A percentile compares a stretch with the other conserved stretches of the same genome.
phyloP scores from a whole-genome alignment of 1,140 invertebrate species.

The Bombus terrestris region DNA sequence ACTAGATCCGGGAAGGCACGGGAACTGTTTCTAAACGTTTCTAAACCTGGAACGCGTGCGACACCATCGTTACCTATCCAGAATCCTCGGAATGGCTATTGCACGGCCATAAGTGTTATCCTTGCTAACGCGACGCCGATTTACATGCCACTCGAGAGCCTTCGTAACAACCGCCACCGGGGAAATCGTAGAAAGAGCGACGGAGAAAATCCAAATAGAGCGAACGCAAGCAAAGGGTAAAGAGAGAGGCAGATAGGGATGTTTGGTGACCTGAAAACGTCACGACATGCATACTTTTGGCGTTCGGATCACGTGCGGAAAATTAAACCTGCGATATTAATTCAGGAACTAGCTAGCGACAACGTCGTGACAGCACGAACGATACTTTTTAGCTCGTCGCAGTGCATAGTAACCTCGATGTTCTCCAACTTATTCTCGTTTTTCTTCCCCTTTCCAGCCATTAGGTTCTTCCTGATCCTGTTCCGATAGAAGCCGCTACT shows the following conservation, averaged over 20 bases:
- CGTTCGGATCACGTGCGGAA: conserved; percentile 55
- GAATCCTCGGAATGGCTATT: conserved; percentile 11
- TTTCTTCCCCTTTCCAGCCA: conserved; percentile 2
- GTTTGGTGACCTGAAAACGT: conserved; percentile 62
- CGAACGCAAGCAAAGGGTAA: neutral
- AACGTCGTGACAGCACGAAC: conserved; percentile 29
- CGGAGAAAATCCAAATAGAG: neutral
- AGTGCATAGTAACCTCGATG: neutral
- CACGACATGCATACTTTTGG: conserved; percentile 40
- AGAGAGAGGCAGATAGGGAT: neutral
- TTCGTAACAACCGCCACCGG: neutral
- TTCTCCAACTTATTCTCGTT: neutral
- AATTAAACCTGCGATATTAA: conserved; percentile 76
- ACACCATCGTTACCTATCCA: neutral
- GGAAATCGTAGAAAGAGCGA: neutral
- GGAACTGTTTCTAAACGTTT: conserved; percentile 16
- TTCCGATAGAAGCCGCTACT: conserved; percentile 7
- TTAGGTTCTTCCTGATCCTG: conserved; percentile 1
- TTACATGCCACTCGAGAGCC: conserved; percentile 56
- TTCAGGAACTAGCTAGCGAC: conserved; percentile 55
- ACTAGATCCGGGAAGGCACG: conserved; percentile 38
- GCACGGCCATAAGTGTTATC: conserved; percentile 33
- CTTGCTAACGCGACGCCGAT: conserved; percentile 40
- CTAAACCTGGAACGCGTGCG: neutral
- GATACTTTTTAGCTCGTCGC: conserved; percentile 11